Evolutionary conservation across 2,888 invertebrate genomes (phyloP).

Genomic region (Tetranychus truncatus): DNA sequence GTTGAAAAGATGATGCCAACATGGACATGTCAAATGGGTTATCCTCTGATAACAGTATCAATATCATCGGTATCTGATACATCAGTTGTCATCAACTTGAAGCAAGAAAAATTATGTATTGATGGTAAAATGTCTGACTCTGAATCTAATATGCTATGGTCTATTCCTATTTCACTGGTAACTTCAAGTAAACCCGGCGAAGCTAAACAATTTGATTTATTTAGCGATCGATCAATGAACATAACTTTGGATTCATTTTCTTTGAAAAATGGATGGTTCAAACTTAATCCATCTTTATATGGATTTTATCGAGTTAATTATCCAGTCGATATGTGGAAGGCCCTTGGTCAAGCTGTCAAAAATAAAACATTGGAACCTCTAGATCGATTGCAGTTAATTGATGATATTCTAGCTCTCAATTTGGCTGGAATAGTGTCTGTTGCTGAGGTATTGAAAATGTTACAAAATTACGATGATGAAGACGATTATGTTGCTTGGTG

Average conservation of each 20-base stretch:
- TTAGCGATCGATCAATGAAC: constrained; percentile 47
- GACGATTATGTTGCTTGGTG: constrained; percentile 86
- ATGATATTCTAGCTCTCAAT: constrained; percentile 40
- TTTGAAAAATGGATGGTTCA: constrained; percentile 48
- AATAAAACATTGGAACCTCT: constrained; percentile 61
- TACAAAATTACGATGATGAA: constrained; percentile 64
- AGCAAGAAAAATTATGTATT: constrained; percentile 63
- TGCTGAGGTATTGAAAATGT: constrained; percentile 57
- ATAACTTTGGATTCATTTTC: constrained; percentile 51
- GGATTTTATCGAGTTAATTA: constrained; percentile 82
- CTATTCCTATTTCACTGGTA: constrained; percentile 68
- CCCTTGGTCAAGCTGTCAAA: constrained; percentile 58
- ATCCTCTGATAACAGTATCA: constrained; percentile 53
- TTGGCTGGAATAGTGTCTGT: constrained; percentile 67
- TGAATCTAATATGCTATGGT: constrained; percentile 45
- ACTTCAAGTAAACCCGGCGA: constrained; percentile 49
- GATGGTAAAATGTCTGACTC: constrained; percentile 42
- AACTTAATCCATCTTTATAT: constrained; percentile 61
- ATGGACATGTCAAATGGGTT: constrained; percentile 91
- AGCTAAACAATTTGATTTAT: constrained; percentile 36
- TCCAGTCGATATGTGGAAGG: constrained; percentile 50
- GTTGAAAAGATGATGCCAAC: constrained; percentile 80
- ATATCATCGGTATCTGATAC: constrained; percentile 29
- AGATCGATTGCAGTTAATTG: constrained; percentile 70
- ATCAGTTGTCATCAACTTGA: constrained; percentile 44